phyloP scores from a whole-genome alignment of 2,113 vertebrate species.

The Bettongia penicillata region DNA sequence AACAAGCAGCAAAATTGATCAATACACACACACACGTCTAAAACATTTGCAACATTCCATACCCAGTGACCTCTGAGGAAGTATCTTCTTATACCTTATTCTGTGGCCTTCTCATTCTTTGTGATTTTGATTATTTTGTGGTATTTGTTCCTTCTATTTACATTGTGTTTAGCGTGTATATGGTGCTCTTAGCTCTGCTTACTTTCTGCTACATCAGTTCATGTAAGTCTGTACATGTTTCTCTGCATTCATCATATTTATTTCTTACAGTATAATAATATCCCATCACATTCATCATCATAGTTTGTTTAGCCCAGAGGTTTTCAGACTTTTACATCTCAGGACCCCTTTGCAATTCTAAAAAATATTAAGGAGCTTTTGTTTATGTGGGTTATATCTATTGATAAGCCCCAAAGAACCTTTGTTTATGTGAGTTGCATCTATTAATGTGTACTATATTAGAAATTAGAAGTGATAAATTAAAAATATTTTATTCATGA shows the following conservation, averaged over 20 bases:
- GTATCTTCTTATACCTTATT: not conserved
- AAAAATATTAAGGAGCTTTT: not conserved
- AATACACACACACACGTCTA: not conserved
- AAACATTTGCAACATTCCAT: not conserved
- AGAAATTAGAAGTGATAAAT: not conserved
- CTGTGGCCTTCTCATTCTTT: not conserved
- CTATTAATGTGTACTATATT: not conserved
- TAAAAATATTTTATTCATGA: not conserved
- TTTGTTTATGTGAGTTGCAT: not conserved
- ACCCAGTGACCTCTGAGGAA: not conserved
- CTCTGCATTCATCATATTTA: not conserved
- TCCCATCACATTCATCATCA: not conserved
- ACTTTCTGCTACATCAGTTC: not conserved
- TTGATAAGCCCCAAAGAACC: not conserved
- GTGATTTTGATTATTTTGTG: not conserved
- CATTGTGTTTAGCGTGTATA: not conserved
- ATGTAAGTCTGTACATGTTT: not conserved
- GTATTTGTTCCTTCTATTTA: not conserved
- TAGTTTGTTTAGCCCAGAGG: not conserved
- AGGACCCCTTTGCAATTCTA: not conserved
- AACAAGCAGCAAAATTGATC: not conserved
- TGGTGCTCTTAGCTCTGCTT: not conserved
- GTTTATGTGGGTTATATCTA: not conserved
- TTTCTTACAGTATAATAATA: not conserved
- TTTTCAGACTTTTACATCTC: not conserved